phyloP scores from a whole-genome alignment of 2,888 invertebrate genomes.

The Chrysodeixis includens region DNA sequence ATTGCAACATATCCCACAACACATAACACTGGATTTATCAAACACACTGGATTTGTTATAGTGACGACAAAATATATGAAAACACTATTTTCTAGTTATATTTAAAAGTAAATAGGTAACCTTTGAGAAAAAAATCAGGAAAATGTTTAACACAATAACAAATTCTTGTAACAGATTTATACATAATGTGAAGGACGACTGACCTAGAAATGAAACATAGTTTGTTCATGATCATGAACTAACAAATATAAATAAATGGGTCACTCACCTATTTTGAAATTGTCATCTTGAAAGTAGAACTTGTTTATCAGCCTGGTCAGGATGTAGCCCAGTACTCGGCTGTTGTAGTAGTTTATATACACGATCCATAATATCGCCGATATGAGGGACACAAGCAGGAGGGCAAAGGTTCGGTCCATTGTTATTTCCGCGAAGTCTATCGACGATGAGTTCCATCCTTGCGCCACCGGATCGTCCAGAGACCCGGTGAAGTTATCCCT shows the following conservation, averaged over 20 bases:
- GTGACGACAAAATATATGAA: too few relatives aligned
- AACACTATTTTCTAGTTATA: too few relatives aligned
- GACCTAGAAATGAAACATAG: slow-evolving; percentile 23
- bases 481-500: slow-evolving; percentile 79
- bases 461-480: slow-evolving; percentile 77
- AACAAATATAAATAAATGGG: slow-evolving; percentile 45
- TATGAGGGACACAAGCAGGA: slow-evolving; percentile 94
- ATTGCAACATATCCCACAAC: neutral
- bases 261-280: slow-evolving; percentile 95
- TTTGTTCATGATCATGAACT: slow-evolving; percentile 49
- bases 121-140: neutral
- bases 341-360: slow-evolving; percentile 98
- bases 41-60: neutral
- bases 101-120: neutral
- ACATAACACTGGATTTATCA: neutral
- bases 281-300: slow-evolving; percentile 95
- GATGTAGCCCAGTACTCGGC: slow-evolving; percentile 96
- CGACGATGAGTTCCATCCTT: slow-evolving; percentile 90
- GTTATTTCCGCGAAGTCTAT: slow-evolving; percentile 91
- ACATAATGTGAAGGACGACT: neutral
- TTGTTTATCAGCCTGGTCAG: slow-evolving; percentile 96
- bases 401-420: slow-evolving; percentile 92
- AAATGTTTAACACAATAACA: neutral
- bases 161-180: neutral
- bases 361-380: slow-evolving; percentile 97